A percentile compares a stretch with the other conserved stretches of the same genome.
phyloP scores from a whole-genome alignment of 2,888 invertebrate genomes.

The Drosophila mayaguana region DNA sequence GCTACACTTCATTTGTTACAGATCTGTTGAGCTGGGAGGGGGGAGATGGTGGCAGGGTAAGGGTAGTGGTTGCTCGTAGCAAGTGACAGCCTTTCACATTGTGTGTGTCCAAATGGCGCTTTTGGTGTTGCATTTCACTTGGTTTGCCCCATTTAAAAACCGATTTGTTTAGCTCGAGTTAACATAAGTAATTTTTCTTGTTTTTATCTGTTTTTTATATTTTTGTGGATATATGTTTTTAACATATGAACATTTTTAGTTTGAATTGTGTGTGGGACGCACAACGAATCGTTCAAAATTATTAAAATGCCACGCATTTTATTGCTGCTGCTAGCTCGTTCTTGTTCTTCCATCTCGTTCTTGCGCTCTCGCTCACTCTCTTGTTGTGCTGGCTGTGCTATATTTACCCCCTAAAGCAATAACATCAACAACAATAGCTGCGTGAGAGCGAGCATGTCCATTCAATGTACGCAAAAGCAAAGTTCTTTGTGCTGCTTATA shows the following conservation, averaged over 20 bases:
- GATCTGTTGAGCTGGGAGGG: conserved; percentile 8
- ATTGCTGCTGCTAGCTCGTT: background rate
- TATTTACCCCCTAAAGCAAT: conserved; percentile 42
- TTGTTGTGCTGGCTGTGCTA: conserved; percentile 25
- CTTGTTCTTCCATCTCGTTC: conserved; percentile 2
- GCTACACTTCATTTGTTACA: conserved; percentile 70
- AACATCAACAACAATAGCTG: conserved; percentile 4
- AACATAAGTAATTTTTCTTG: conserved; percentile 72
- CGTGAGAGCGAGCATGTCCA: conserved; percentile 10
- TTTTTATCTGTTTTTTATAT: conserved; percentile 51
- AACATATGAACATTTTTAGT: conserved; percentile 16
- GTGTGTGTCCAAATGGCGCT: conserved; percentile 54
- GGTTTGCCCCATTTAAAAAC: conserved; percentile 68
- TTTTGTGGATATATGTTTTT: conserved; percentile 5
- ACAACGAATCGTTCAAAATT: conserved; percentile 40
- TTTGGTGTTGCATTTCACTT: conserved; percentile 77
- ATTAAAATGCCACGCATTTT: conserved; percentile 28
- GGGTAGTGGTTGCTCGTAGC: conserved; percentile 27
- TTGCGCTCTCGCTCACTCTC: background rate
- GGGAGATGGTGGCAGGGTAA: background rate
- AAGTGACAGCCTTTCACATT: conserved; percentile 77
- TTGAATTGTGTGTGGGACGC: conserved; percentile 29
- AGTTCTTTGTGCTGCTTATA: conserved; percentile 20
- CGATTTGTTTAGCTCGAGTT: conserved; percentile 76
- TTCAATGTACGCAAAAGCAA: background rate